Percentiles rank a stretch among this genome's conserved stretches.
Conservation (phyloP, 92 coral and sea anemone genomes). For the Epizoanthus ramosus region DNA sequence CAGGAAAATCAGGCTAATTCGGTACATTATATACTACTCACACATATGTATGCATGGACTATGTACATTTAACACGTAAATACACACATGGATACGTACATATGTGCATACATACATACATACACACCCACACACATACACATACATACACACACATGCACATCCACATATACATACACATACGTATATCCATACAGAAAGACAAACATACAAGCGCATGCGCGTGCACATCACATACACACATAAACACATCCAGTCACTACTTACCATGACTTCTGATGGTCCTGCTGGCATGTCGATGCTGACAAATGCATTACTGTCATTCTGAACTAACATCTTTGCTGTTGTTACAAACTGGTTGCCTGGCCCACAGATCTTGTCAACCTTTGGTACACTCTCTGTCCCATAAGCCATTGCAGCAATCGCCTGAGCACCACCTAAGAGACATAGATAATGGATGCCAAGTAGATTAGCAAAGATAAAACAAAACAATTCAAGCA, state of each 20-base stretch:
- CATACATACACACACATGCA: no score
- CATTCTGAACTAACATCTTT: conserved; percentile 59
- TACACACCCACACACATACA: no score
- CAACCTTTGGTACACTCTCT: conserved; percentile 61
- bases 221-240: no score
- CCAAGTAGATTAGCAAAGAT: not conserved
- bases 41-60: no score
- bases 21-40: no score
- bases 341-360: conserved; percentile 66
- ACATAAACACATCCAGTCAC: not conserved
- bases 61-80: no score
- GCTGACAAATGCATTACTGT: conserved; percentile 53
- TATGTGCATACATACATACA: no score
- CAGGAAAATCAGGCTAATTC: no score
- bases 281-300: conserved; percentile 73
- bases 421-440: conserved; percentile 67
- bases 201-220: no score
- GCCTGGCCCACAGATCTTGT: conserved; percentile 71
- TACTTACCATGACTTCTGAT: conserved; percentile 57
- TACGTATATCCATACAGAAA: no score
- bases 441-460: not conserved
- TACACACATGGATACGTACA: no score
- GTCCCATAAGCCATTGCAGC: conserved; percentile 76
- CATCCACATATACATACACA: no score
- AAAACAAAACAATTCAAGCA: not conserved